Base-by-base conservation (phyloP, 1,140 invertebrate genomes). In the Diprion similis region DNA sequence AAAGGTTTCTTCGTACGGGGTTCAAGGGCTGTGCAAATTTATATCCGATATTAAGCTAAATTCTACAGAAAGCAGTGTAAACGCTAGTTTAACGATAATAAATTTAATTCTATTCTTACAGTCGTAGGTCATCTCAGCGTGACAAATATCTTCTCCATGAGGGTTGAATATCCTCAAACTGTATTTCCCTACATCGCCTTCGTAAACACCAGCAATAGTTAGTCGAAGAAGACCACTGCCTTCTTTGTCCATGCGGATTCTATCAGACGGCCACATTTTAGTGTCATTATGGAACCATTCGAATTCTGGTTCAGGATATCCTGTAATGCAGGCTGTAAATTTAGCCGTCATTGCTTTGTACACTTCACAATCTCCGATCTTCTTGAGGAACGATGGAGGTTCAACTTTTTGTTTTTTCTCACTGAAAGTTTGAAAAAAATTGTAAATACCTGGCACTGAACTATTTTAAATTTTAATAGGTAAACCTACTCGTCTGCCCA, bases 331-430 rank as follows among this genome's bases (percentile, higher is more conserved):
- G 46, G 96, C 96, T 15, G 96, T 97, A 83, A 98, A 97, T 85
- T 96, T 97, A 18, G 94, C 96, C 17, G 93, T 93, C 93, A 97
- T 96, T 10, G 95, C 94, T 79, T 94, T 92, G 83, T 94, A 95
- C 18, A 96, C 90, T 85, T 97, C 96, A 46, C 94, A 94, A 84
- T 97, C 95, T 0, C 95, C 95, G 74, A 97, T 95, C 78, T 92
- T 93, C 87, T 97, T 98, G 72, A 98, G 86, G 90, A 97, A 97
- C 3, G 92, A 91, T 18, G 96, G 96, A 1, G 95, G 90, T 83
- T 97, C 96, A 1, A 93, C 91, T 77, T 93, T 95, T 77, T 93
- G 91, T 76, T 89, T 91, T 75, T 92, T 92, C 73, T 93, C 93
- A 72, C 94, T 95, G 79, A 51, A 79, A 76, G 79, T 69, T n/a